A percentile compares a stretch with the other conserved stretches of the same genome.
Evolutionary conservation across 2,888 invertebrate species (phyloP).

Genomic region (Deilephila elpenor): DNA sequence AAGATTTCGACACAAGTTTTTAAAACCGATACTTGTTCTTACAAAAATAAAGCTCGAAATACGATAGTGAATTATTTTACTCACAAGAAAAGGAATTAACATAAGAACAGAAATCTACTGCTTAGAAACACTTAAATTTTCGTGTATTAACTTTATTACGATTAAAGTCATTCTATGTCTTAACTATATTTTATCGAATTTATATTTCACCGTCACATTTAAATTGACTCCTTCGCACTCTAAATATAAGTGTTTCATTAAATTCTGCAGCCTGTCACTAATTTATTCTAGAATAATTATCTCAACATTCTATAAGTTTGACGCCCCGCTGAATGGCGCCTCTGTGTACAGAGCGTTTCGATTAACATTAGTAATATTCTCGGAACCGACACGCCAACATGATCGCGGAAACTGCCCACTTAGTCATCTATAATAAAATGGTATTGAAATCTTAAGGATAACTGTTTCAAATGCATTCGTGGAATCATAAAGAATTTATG

Average conservation of each 20-base stretch:
- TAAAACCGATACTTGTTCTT: too few species aligned
- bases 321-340: conserved; percentile 16
- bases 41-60: too few species aligned
- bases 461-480: not conserved
- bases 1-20: too few species aligned
- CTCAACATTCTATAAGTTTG: conserved; percentile 1
- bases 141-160: too few species aligned
- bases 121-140: too few species aligned
- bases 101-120: too few species aligned
- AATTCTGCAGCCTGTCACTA: conserved; percentile 12
- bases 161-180: too few species aligned
- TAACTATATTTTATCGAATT: not conserved
- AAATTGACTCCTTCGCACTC: conserved; percentile 5
- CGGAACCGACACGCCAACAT: conserved; percentile 15
- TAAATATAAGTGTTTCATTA: not conserved
- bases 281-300: conserved; percentile 12
- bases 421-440: conserved; percentile 12
- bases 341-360: conserved; percentile 20
- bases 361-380: conserved; percentile 29
- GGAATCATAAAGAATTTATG: not conserved
- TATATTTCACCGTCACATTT: not conserved
- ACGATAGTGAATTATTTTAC: too few species aligned
- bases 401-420: conserved; percentile 24
- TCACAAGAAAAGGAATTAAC: too few species aligned
- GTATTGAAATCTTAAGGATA: conserved; percentile 9